phyloP scores from a whole-genome alignment of 2,888 invertebrate species.

The Himalopsyche tibetana region DNA sequence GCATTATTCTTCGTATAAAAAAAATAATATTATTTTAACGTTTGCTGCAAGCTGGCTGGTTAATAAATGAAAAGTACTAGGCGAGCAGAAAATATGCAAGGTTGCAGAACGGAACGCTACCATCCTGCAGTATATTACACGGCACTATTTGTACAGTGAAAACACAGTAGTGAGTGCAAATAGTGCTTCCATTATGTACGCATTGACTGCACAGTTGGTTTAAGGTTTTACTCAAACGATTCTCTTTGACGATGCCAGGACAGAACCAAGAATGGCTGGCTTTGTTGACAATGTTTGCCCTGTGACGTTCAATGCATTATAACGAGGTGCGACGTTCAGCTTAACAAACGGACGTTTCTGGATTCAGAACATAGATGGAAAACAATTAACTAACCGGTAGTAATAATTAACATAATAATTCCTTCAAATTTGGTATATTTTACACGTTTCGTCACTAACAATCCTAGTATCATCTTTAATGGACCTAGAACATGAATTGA shows the following conservation, averaged over 20 bases:
- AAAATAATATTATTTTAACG: too few species aligned
- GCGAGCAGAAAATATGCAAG: too few species aligned
- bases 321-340: constrained; percentile 4
- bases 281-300: constrained; percentile 6
- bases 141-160: neutral
- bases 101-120: too few species aligned
- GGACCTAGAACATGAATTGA: too few species aligned
- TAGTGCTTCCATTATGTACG: neutral
- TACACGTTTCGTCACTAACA: too few species aligned
- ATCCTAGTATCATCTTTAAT: too few species aligned
- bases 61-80: too few species aligned
- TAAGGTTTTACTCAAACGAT: constrained; percentile 35
- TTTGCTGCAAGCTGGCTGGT: too few species aligned
- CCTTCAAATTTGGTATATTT: too few species aligned
- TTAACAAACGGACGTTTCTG: neutral
- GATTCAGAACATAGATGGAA: neutral
- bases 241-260: constrained; percentile 26
- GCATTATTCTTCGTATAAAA: too few species aligned
- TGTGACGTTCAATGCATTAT: constrained; percentile 18
- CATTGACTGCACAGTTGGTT: constrained; percentile 41
- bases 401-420: too few species aligned
- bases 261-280: constrained; percentile 11
- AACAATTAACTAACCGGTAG: neutral
- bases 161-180: neutral
- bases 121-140: neutral